phyloP scores from a whole-genome alignment of 2,797 vertebrate genomes.

The Melopsittacus undulatus region DNA sequence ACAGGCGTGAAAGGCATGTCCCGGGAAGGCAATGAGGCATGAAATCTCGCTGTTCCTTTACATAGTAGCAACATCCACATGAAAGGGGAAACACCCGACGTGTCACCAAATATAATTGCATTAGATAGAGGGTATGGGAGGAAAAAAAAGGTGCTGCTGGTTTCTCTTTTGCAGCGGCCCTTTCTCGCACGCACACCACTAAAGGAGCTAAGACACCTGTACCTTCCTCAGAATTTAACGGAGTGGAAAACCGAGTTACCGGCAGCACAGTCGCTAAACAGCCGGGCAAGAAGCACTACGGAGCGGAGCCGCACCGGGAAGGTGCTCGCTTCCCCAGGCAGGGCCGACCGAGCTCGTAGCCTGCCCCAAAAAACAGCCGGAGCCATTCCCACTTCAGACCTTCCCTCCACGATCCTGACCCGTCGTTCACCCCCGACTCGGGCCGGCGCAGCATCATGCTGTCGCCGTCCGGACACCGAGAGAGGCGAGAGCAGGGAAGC shows the following conservation, averaged over 20 bases:
- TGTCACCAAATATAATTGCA: neutral
- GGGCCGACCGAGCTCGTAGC: neutral
- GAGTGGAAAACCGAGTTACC: neutral
- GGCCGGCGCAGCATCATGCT: neutral
- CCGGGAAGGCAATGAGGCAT: conserved; percentile 47
- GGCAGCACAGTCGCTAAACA: neutral
- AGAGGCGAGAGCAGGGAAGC: neutral
- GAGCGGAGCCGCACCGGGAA: neutral
- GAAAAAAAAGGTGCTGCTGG: neutral
- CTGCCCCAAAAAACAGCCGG: neutral
- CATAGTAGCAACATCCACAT: conserved; percentile 39
- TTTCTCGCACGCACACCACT: neutral
- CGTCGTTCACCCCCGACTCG: neutral
- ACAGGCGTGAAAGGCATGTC: conserved; percentile 47
- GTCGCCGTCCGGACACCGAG: neutral
- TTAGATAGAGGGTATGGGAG: neutral
- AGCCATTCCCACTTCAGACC: neutral
- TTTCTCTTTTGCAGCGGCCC: neutral
- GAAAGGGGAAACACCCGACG: conserved; percentile 48
- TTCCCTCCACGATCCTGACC: neutral
- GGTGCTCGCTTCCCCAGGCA: neutral
- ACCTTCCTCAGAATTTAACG: neutral
- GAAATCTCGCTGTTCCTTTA: conserved; percentile 57
- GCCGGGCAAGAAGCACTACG: neutral
- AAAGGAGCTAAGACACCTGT: neutral